These are phyloP conservation scores for Ispidina lecontei DNA, from an alignment of 2,797 vertebrate species.

Conservation along the genomic window DNA sequence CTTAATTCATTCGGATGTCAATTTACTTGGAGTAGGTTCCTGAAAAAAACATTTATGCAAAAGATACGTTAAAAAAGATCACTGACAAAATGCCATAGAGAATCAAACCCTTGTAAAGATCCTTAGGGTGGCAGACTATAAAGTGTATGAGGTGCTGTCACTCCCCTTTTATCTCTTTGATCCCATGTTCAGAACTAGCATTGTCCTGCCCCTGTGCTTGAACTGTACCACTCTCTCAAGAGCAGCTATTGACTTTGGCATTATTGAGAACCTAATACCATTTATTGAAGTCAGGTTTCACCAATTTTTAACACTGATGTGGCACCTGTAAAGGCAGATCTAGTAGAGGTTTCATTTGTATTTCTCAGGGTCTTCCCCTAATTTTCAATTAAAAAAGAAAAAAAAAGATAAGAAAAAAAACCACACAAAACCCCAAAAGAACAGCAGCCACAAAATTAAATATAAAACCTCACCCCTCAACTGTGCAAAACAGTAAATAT, in stretches of 20 bases:
- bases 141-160: conserved; percentile 42
- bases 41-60: conserved; percentile 41
- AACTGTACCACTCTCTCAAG: conserved; percentile 44
- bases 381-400: neutral
- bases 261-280: conserved; percentile 31
- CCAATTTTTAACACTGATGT: conserved; percentile 43
- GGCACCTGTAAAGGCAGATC: conserved; percentile 16
- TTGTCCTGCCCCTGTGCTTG: conserved; percentile 63
- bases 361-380: neutral
- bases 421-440: too few relatives aligned
- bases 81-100: conserved; percentile 42
- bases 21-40: conserved; percentile 21
- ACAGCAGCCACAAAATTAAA: neutral
- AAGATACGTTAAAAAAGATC: conserved; percentile 67
- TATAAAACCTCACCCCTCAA: neutral
- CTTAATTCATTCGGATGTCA: neutral
- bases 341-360: neutral
- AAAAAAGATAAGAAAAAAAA: too few relatives aligned
- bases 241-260: conserved; percentile 64
- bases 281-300: conserved; percentile 50
- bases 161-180: conserved; percentile 69
- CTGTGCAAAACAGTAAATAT: neutral
- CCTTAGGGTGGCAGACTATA: conserved; percentile 34
- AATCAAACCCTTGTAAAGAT: conserved; percentile 45
- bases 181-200: conserved; percentile 39